Conservation (phyloP, 2,113 vertebrate species). For the Zosterops japonicus region DNA sequence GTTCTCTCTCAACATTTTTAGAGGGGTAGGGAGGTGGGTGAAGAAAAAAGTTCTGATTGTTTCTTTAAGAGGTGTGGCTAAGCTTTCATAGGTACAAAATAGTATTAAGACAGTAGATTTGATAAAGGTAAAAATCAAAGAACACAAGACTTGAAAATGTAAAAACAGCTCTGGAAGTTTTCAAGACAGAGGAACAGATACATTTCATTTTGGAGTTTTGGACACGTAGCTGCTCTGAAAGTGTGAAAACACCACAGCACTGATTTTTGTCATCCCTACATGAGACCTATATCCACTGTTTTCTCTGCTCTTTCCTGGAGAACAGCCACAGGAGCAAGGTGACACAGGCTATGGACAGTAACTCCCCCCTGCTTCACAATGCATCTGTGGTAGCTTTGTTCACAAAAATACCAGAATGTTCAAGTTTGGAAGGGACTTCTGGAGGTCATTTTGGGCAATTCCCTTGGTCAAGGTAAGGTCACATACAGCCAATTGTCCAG, state of each 20-base stretch:
- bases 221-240: not conserved
- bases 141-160: not conserved
- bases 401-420: not conserved
- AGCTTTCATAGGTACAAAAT: not conserved
- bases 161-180: not conserved
- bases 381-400: not conserved
- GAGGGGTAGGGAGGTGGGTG: fast-evolving
- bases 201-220: not conserved
- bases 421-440: not conserved
- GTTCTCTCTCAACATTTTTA: not conserved
- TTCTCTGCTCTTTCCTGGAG: not conserved
- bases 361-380: not conserved
- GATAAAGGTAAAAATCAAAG: not conserved
- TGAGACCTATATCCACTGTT: not conserved
- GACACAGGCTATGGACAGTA: not conserved
- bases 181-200: not conserved
- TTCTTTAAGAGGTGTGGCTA: not conserved
- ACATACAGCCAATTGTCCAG: not conserved
- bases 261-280: not conserved
- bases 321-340: not conserved
- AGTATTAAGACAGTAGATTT: not conserved
- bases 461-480: not conserved
- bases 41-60: not conserved
- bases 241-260: not conserved
- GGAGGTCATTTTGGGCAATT: not conserved